Conservation (phyloP, 35 echinoderm and acorn worm genomes). For the Chiridota heheva region DNA sequence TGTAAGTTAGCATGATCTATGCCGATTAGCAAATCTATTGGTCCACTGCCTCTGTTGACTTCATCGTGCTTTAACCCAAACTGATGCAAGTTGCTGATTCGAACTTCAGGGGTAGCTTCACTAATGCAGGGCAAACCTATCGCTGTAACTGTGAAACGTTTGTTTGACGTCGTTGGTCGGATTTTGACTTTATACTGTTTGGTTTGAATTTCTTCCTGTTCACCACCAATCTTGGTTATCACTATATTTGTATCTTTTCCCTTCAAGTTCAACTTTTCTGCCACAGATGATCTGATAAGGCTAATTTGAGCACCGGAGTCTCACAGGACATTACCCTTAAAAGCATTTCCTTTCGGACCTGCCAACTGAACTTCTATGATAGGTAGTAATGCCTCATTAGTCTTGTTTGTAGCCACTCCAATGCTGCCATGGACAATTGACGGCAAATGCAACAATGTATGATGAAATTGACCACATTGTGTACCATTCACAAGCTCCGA, state of each 20-base stretch:
- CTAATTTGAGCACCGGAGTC: conserved; percentile 63
- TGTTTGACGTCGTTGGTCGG: conserved; percentile 3
- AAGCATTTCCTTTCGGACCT: conserved; percentile 1
- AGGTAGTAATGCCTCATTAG: conserved; percentile 7
- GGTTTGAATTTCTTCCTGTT: conserved; percentile 66
- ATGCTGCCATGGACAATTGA: neutral
- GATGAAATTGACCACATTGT: conserved; percentile 32
- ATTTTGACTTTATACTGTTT: conserved; percentile 43
- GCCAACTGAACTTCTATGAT: conserved; percentile 9
- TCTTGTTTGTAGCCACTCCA: neutral
- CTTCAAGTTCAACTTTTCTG: conserved; percentile 48
- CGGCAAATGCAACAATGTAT: conserved; percentile 20
- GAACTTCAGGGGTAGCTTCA: conserved; percentile 17
- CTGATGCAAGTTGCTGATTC: neutral
- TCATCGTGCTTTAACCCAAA: conserved; percentile 20
- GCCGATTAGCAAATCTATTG: conserved; percentile 59
- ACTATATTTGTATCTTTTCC: conserved; percentile 45
- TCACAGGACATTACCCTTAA: conserved; percentile 26
- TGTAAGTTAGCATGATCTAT: conserved; percentile 55
- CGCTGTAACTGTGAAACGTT: conserved; percentile 3
- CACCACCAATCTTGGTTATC: conserved; percentile 69
- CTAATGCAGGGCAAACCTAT: conserved; percentile 50
- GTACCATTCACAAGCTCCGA: conserved; percentile 1
- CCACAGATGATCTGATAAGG: conserved; percentile 56
- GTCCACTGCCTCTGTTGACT: conserved; percentile 42